Evolutionary conservation across 2,888 invertebrate species (phyloP), one percentile per base, ranked within the genome.

Genomic region (Morpho achilles): DNA sequence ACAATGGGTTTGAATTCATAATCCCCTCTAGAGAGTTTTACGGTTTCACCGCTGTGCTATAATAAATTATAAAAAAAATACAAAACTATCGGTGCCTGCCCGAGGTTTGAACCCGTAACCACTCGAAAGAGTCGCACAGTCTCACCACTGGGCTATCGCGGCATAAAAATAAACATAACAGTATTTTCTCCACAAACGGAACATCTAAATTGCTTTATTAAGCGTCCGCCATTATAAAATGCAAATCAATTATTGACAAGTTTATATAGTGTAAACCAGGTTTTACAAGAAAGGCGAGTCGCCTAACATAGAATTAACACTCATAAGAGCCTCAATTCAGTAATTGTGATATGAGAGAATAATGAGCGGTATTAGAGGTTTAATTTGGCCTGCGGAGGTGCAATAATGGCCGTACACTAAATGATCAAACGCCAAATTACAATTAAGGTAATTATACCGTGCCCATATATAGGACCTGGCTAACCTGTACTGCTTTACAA

Each of bases 351-450:
- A 53, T 48, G 50, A 54, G 57, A 55, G 55, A 53, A 50, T 58
- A 62, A 62, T 60, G 55, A 50, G 54, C 46, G 49, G 55, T 53
- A 62, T 60, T 62, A 58, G 50, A 60, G 51, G 52, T 49, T 58
- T 56, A 50, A 54, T 60, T 56, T 58, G 55, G 47, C 56, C 46
- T 46, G 52, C 52, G 58, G 62, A 56, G 42, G 42, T 59, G 56
- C 53, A 50, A 56, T 59, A 56, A 62, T 62, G 44, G 53, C 51
- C 44, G 56, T 47, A 23, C 46, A 23, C 51, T 47, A 57, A 53
- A 44, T 59, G 52, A 58, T 58, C 58, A 53, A 53, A 50, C 52
- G 53, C 40, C 10, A 53, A 50, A 53, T 53, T 57, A 62, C 59
- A 51, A 57, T 62, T 54, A 62, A 39, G 55, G 48, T 48, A 61